These are phyloP conservation scores for Himantopus leucocephalus DNA, from an alignment of 2,113 vertebrate genomes.

Conservation along the genomic window DNA sequence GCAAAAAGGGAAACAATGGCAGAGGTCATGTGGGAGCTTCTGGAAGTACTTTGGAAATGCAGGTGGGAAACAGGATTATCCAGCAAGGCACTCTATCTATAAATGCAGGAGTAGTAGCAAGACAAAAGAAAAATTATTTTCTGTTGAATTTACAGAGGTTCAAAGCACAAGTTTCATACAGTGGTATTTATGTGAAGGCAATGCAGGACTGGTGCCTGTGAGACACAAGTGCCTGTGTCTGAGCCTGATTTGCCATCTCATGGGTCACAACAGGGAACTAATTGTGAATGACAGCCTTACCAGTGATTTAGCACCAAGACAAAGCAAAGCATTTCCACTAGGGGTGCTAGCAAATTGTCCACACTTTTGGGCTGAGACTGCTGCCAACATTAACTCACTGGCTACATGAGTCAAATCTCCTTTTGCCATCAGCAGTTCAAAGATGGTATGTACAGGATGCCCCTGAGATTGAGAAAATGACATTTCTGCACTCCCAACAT, in stretches of 20 bases:
- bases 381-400: neutral
- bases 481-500: neutral
- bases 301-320: neutral
- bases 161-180: neutral
- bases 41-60: neutral
- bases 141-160: neutral
- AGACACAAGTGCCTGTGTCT: neutral
- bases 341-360: neutral
- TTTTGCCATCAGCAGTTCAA: neutral
- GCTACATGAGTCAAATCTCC: neutral
- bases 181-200: neutral
- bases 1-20: neutral
- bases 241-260: neutral
- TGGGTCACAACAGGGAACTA: neutral
- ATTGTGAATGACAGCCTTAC: neutral
- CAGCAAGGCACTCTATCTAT: neutral
- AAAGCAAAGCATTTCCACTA: neutral
- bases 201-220: neutral
- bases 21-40: neutral
- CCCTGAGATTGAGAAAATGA: neutral
- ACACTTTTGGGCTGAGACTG: neutral
- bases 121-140: neutral
- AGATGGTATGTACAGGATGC: neutral
- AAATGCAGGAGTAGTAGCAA: neutral
- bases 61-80: neutral